Conservation (phyloP, 2,113 vertebrate species). For the Pteruthius melanotis region DNA sequence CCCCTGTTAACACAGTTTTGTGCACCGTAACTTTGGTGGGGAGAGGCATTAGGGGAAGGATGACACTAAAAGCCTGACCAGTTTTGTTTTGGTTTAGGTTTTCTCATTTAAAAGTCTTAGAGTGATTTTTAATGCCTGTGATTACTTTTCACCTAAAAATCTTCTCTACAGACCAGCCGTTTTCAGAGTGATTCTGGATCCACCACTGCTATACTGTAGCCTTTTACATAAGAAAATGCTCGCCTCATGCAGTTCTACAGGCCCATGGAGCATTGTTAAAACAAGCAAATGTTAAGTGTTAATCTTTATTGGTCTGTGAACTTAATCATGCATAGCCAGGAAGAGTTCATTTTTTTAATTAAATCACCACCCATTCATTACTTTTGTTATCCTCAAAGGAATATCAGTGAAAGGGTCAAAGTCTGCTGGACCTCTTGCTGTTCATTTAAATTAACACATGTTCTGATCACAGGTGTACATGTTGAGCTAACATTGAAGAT, state of each 20-base stretch:
- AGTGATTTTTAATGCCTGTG: neutral
- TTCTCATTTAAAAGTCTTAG: neutral
- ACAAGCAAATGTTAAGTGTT: constrained; percentile 59
- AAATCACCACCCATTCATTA: constrained; percentile 52
- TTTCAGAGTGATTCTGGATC: neutral
- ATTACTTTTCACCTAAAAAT: neutral
- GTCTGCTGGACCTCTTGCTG: neutral
- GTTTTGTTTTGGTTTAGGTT: neutral
- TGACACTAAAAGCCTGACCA: neutral
- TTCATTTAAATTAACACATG: constrained; percentile 35
- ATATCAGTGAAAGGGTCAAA: constrained; percentile 28
- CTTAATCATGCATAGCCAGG: constrained; percentile 63
- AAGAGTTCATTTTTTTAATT: constrained; percentile 73
- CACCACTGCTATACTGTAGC: neutral
- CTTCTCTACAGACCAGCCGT: neutral
- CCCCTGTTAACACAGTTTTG: neutral
- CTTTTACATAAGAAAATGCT: neutral
- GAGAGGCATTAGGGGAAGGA: neutral
- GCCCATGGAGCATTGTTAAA: constrained; percentile 53
- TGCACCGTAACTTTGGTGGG: neutral
- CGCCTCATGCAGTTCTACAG: neutral
- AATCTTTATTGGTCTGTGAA: constrained; percentile 65
- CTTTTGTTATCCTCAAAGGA: constrained; percentile 66
- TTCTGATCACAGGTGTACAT: neutral
- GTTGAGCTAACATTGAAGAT: neutral